Base-by-base conservation (phyloP, 1,140 invertebrate species). In the Arctopsyche grandis region DNA sequence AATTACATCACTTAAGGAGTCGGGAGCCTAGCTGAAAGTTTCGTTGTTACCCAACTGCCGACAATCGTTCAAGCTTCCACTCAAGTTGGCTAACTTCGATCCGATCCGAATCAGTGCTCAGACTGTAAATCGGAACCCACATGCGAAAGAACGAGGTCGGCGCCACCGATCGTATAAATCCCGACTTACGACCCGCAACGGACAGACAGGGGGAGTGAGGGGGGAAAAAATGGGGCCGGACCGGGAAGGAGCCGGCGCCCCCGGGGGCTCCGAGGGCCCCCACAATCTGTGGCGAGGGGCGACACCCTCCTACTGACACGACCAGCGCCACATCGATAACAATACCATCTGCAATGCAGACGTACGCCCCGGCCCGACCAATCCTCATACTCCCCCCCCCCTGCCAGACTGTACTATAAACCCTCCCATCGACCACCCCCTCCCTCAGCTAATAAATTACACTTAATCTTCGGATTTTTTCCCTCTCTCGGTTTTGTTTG, bases 341-440 rank as follows among this genome's bases (percentile, higher is more conserved):
- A 66, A 66, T 66, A 66, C 63, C 63, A 66, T 66, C 63, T 66
- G 63, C 63, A 66, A 66, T 66, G 63, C 63, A 66, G 63, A 66
- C 63, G 63, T 66, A 66, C 21, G 22, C 63, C 56, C 24, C 63
- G 58, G 12, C 12, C 48, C 48, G 10, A 38, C n/a, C 29, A 38
- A 7, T 38, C 29, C 48, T 52, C 48, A 52, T 14, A 52, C 48
- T 16, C 10, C 48, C 48, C 48, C 16, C 48, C 10, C 12, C 48
- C 48, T 16, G 48, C 16, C 48, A 5, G n/a, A 5, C 10, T 52
- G 12, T 52, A 52, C 12, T 52, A 52, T 52, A 12, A 14, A 52
- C 16, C 16, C 3, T 12, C 48, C 12, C 16, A 3, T 52, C 16
- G 12, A 12, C 48, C 16, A 16, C 12, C 48, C 12, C 16, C 4